Evolutionary conservation across 1,140 invertebrate species (phyloP).

Genomic region (Amphibalanus amphitrite): DNA sequence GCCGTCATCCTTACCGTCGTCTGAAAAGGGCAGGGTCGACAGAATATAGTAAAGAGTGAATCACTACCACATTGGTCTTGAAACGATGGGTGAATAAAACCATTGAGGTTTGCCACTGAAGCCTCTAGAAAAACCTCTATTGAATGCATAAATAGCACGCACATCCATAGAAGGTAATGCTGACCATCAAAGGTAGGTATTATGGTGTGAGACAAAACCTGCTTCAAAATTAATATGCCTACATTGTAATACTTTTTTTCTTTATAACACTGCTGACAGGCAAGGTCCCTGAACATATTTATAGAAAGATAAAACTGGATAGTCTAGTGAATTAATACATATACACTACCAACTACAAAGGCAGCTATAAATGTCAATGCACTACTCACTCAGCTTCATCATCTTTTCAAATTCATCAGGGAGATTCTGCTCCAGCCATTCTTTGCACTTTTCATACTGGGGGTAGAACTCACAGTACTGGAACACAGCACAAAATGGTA

Average conservation of each 20-base stretch:
- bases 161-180: neutral
- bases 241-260: no score
- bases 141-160: no score
- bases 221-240: no score
- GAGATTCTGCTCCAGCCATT: conserved; percentile 87
- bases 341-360: neutral
- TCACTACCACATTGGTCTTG: no score
- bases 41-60: no score
- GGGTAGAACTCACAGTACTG: conserved; percentile 97
- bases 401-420: conserved; percentile 75
- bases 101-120: no score
- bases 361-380: no score
- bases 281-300: neutral
- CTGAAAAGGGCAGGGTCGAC: conserved; percentile 16
- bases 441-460: conserved; percentile 91
- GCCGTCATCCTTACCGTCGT: conserved; percentile 42
- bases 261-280: no score
- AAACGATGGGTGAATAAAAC: no score
- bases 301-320: neutral
- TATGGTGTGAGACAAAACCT: no score
- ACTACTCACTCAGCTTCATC: conserved; percentile 1
- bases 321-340: neutral
- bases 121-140: no score
- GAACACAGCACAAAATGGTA: conserved; percentile 5
- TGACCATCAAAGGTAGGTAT: neutral